These are phyloP conservation scores for Drosophila cardini DNA, from an alignment of 1,140 invertebrate species.

Conservation along the genomic window DNA sequence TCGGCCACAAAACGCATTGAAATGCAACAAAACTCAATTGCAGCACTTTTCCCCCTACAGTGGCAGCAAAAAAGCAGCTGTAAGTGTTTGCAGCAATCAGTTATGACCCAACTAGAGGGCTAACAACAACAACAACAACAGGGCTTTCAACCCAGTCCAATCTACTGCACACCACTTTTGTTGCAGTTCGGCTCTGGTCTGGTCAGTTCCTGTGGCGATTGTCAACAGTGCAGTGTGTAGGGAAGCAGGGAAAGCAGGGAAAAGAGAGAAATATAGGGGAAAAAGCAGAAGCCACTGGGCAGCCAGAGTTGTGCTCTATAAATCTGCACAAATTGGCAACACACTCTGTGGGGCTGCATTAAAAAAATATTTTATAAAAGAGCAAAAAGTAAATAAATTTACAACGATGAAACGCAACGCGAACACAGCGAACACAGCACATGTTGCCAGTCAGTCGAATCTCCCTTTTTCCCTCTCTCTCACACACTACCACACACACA, in stretches of 20 bases:
- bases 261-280: too few species aligned
- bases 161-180: too few species aligned
- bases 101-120: constrained; percentile 62
- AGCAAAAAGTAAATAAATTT: constrained; percentile 80
- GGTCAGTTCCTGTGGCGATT: constrained; percentile 74
- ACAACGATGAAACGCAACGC: constrained; percentile 48
- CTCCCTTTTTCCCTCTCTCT: background rate
- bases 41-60: constrained; percentile 1
- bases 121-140: constrained; percentile 47
- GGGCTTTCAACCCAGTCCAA: constrained; percentile 17
- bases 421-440: constrained; percentile 42
- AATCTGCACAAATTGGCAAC: constrained; percentile 83
- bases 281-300: constrained; percentile 1
- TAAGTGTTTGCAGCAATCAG: constrained; percentile 79
- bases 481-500: background rate
- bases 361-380: constrained; percentile 82
- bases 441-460: constrained; percentile 63
- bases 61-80: background rate
- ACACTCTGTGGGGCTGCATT: constrained; percentile 76
- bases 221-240: constrained; percentile 62
- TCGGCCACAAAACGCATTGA: constrained; percentile 16
- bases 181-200: constrained; percentile 26
- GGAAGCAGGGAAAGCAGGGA: background rate
- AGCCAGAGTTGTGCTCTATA: constrained; percentile 59
- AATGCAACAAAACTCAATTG: constrained; percentile 29